These are phyloP conservation scores for Patella ulyssiponensis DNA, from an alignment of 2,888 invertebrate species.

Conservation along the genomic window DNA sequence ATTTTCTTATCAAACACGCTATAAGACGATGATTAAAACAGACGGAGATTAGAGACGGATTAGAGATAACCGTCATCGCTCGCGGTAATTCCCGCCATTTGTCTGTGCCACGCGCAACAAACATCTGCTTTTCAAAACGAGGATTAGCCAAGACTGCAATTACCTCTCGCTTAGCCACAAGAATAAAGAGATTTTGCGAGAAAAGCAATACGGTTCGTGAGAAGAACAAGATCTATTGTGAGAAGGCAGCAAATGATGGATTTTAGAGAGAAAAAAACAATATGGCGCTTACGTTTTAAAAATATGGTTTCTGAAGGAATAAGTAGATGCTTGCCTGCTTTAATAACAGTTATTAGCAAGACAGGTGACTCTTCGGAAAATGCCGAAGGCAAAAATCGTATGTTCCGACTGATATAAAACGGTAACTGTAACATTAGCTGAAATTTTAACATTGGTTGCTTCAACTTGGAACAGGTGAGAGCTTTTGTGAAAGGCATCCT, in stretches of 20 bases:
- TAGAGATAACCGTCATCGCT: not conserved
- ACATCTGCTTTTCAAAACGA: conserved; percentile 12
- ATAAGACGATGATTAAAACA: conserved; percentile 2
- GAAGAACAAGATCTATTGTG: conserved; percentile 5
- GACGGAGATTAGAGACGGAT: conserved; percentile 3
- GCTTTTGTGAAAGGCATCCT: not conserved
- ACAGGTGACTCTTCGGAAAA: not conserved
- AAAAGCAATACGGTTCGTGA: conserved; percentile 11
- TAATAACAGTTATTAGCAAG: not conserved
- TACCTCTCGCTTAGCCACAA: not conserved
- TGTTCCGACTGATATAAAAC: too few relatives aligned
- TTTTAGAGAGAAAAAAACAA: conserved; percentile 7
- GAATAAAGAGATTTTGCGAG: conserved; percentile 8
- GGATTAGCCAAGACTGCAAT: conserved; percentile 1
- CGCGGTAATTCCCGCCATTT: conserved; percentile 1
- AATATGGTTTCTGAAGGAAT: not conserved
- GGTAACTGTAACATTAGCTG: too few relatives aligned
- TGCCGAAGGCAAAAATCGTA: too few relatives aligned
- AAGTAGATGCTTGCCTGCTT: not conserved
- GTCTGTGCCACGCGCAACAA: conserved; percentile 12
- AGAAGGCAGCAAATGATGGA: not conserved
- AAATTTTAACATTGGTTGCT: too few relatives aligned
- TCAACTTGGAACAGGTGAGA: not conserved
- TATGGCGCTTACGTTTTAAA: not conserved
- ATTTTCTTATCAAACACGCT: conserved; percentile 11